Base-by-base conservation (phyloP, 2,888 invertebrate species). In the Beris chalybata region DNA sequence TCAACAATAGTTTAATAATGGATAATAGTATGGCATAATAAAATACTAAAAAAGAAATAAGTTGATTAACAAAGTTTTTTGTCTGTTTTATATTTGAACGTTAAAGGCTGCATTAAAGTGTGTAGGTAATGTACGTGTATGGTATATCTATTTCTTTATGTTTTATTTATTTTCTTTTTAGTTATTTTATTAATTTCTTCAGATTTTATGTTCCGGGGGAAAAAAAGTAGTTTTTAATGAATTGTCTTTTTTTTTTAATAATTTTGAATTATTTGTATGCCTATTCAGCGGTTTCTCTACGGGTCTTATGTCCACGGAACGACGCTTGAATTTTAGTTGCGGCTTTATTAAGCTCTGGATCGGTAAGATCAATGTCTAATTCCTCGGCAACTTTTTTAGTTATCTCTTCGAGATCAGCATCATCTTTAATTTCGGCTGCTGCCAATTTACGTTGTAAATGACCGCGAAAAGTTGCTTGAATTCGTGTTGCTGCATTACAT, bases 271-370 rank as follows among this genome's bases (percentile, higher is more conserved):
- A 38, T 55, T 55, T 38, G 4, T 31, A 11, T 31, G 7, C 5
- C n/a, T 47, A 59, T 13, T 59, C 31, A 48, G 44, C n/a, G 15
- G 15, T 11, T 43, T 56, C 91, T 81, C 91, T 92, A 82, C 93
- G 92, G 65, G 88, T 90, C 83, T 92, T 91, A 83, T 93, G 93
- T 69, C 93, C 93, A 71, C 94, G 88, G 88, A 95, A 94, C 57
- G 93, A 92, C 65, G 94, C 93, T 78, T 95, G 94, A 71, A 95
- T 95, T 83, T 93, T 94, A 69, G 92, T 92, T 32, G 95, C 95
- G 1, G 94, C 94, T 78, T 92, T 92, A 82, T 92, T 89, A 74
- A 94, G 82, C 73, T 93, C 91, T 15, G 93, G 93, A 83, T 95
- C 94, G 70, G 88, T 85, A 71, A 93, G 84, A 81, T 94, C 93